A percentile compares a stretch with the other conserved stretches of the same genome.
These are phyloP conservation scores for Rutilus rutilus DNA, from an alignment of 2,113 vertebrate genomes.

Conservation along the genomic window DNA sequence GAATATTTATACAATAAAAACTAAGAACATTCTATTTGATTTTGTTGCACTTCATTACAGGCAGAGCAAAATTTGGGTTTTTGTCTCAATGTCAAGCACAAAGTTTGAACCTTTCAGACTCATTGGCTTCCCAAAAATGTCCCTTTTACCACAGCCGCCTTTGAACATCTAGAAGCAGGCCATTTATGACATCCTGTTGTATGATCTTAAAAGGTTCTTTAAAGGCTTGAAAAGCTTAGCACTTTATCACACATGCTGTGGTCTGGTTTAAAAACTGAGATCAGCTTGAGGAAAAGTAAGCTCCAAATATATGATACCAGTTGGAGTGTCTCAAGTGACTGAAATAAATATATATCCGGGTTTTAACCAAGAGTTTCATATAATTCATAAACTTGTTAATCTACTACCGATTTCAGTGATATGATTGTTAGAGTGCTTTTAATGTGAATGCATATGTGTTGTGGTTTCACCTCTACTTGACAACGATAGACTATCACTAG, in stretches of 20 bases:
- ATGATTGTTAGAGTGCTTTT: not conserved
- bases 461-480: not conserved
- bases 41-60: too few species aligned
- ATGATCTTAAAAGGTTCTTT: slow-evolving; percentile 24
- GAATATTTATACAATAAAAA: too few species aligned
- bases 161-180: slow-evolving; percentile 17
- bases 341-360: not conserved
- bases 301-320: not conserved
- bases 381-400: not conserved
- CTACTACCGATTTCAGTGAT: not conserved
- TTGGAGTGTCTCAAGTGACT: not conserved
- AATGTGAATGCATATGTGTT: not conserved
- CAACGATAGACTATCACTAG: not conserved
- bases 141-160: slow-evolving; percentile 1
- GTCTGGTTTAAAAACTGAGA: not conserved
- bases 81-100: not conserved
- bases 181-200: slow-evolving; percentile 35
- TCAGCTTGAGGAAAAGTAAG: slow-evolving; percentile 6
- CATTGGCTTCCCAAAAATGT: slow-evolving; percentile 1
- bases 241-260: slow-evolving; percentile 33
- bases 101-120: not conserved
- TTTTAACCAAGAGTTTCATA: not conserved
- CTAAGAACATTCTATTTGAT: too few species aligned
- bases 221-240: slow-evolving; percentile 23
- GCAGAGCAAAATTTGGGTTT: not conserved